Evolutionary conservation across 2,113 vertebrate genomes (phyloP).

Genomic region (Alectura lathami): DNA sequence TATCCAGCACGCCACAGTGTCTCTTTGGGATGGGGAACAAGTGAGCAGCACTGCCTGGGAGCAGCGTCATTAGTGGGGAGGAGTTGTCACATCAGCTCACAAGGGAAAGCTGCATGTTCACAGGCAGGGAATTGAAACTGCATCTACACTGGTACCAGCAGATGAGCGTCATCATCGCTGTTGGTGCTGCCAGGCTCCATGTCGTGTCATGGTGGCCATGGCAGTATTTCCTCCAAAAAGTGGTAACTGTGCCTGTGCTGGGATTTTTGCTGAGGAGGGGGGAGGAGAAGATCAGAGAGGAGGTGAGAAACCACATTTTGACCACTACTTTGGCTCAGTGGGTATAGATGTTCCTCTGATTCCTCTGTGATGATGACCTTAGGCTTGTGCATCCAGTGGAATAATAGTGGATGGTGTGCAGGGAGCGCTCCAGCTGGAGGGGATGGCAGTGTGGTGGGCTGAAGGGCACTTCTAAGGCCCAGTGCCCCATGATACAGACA

Average conservation of each 20-base stretch:
- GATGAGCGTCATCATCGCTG: neutral
- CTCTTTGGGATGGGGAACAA: neutral
- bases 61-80: neutral
- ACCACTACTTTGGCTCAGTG: neutral
- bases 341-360: accelerated
- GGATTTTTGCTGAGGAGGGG: neutral
- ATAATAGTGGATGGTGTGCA: neutral
- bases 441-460: neutral
- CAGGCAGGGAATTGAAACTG: neutral
- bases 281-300: neutral
- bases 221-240: neutral
- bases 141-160: neutral
- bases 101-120: neutral
- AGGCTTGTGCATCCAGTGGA: neutral
- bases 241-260: neutral
- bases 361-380: neutral
- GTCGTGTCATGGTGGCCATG: neutral
- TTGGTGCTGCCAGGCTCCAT: neutral
- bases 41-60: neutral
- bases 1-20: neutral
- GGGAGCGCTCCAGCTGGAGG: neutral
- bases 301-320: neutral
- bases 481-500: neutral
- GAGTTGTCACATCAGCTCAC: neutral
- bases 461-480: accelerated